These are phyloP conservation scores for Hydroisotoma schaefferi DNA, from an alignment of 2,888 invertebrate species.

Conservation along the genomic window DNA sequence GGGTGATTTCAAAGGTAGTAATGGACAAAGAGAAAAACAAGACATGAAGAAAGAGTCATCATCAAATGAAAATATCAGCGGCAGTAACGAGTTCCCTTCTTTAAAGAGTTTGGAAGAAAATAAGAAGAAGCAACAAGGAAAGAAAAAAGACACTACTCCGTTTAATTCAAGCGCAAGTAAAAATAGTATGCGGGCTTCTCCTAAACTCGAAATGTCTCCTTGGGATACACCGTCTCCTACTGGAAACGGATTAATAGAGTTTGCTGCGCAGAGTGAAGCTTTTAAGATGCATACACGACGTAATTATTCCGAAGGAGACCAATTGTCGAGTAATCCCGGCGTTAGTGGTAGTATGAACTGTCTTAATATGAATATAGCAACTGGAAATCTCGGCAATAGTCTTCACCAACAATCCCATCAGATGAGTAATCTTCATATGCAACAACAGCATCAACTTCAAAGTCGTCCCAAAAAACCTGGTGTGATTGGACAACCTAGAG, in stretches of 20 bases:
- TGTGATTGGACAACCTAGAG: constrained; percentile 43
- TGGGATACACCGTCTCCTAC: constrained; percentile 44
- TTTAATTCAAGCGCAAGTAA: background rate
- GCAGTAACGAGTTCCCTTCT: background rate
- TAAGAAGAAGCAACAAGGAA: constrained; percentile 9
- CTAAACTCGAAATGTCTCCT: constrained; percentile 26
- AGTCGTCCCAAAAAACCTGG: constrained; percentile 25
- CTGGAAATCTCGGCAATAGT: constrained; percentile 4
- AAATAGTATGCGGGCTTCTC: constrained; percentile 13
- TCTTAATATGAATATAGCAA: background rate
- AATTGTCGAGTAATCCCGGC: background rate
- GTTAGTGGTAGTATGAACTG: background rate
- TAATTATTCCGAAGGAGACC: constrained; percentile 12
- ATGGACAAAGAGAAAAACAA: constrained; percentile 26
- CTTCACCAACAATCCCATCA: constrained; percentile 15
- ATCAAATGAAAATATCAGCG: constrained; percentile 3
- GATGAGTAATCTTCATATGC: background rate
- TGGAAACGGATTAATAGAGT: constrained; percentile 42
- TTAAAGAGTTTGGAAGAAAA: background rate
- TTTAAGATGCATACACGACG: constrained; percentile 34
- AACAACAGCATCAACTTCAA: constrained; percentile 18
- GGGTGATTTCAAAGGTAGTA: constrained; percentile 12
- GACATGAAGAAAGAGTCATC: background rate
- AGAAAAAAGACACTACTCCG: constrained; percentile 22
- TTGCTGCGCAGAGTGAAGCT: constrained; percentile 42